Conservation (phyloP, 2,797 vertebrate species). For the Rhinophrynus dorsalis region DNA sequence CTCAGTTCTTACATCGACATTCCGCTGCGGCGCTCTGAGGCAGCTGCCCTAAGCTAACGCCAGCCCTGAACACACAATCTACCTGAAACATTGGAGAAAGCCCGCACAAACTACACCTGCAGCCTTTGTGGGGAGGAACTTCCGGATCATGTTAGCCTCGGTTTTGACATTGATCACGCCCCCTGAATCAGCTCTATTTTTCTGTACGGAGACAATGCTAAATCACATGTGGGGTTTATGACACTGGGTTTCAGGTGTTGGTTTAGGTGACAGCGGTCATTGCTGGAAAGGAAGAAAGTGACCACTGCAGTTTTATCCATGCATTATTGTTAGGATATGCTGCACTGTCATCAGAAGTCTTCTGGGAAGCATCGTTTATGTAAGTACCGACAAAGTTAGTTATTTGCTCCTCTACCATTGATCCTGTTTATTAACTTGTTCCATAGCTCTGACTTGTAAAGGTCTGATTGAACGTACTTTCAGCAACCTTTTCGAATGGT, state of each 20-base stretch:
- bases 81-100: too few relatives aligned
- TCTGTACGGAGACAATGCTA: neutral
- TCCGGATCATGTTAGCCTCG: neutral
- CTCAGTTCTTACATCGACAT: too few relatives aligned
- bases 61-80: too few relatives aligned
- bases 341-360: neutral
- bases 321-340: neutral
- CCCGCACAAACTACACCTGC: too few relatives aligned
- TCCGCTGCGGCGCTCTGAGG: too few relatives aligned
- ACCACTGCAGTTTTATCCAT: neutral
- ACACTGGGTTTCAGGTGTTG: neutral
- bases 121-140: neutral
- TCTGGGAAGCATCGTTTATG: neutral
- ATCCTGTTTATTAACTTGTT: too few relatives aligned
- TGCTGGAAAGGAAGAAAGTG: too few relatives aligned
- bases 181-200: constrained; percentile 4
- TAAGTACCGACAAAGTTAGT: neutral
- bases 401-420: too few relatives aligned
- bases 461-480: too few relatives aligned
- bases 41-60: too few relatives aligned
- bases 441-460: neutral
- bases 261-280: neutral
- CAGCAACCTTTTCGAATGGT: too few relatives aligned
- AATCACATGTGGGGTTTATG: neutral
- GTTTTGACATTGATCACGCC: neutral